Percentiles rank a stretch among this genome's conserved stretches.
Evolutionary conservation across 2,113 vertebrate genomes (phyloP).

Genomic region (Pelmatolapia mariae): DNA sequence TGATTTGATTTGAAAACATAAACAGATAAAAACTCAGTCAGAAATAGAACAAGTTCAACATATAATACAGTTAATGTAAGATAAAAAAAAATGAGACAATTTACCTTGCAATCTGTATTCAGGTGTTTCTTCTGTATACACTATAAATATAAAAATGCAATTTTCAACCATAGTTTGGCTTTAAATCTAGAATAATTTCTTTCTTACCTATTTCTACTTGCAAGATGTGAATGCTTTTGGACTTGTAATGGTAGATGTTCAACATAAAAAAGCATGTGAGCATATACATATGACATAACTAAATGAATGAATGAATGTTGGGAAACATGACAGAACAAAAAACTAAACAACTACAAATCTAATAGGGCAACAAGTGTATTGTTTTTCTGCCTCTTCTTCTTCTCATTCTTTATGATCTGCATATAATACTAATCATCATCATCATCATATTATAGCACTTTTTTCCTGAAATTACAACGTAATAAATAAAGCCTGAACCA

Average conservation of each 20-base stretch:
- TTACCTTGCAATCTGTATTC: background rate
- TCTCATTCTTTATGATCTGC: background rate
- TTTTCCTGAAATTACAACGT: background rate
- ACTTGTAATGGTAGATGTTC: background rate
- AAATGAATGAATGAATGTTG: background rate
- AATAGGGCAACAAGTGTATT: background rate
- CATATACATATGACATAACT: background rate
- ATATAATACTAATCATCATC: background rate
- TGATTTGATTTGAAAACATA: background rate
- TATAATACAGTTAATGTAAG: background rate
- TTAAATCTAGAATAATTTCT: background rate
- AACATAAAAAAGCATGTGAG: background rate
- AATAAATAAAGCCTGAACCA: background rate
- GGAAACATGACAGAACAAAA: background rate
- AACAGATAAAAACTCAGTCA: background rate
- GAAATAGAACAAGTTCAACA: background rate
- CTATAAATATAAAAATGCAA: background rate
- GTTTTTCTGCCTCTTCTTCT: background rate
- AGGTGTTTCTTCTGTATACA: background rate
- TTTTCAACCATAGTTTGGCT: background rate
- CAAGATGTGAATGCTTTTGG: background rate
- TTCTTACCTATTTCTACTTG: background rate
- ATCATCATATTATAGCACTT: background rate
- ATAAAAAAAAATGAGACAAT: accelerated
- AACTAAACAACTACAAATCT: background rate